Evolutionary conservation across 2,113 vertebrate species (phyloP).

Genomic region (Amia ocellicauda): DNA sequence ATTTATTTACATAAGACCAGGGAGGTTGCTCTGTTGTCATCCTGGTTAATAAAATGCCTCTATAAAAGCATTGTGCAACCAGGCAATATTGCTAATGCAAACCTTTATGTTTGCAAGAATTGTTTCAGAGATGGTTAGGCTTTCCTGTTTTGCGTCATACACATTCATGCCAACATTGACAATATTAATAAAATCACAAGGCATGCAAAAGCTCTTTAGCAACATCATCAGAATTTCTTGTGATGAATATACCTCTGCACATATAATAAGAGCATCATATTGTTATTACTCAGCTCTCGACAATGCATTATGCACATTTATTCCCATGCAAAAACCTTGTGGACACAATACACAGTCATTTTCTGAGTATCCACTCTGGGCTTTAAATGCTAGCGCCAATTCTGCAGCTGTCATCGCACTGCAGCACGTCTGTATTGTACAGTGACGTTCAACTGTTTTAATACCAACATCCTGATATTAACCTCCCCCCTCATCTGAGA

Average conservation of each 20-base stretch:
- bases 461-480: not conserved
- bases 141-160: conserved; percentile 27
- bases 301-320: no score
- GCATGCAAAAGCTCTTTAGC: conserved; percentile 31
- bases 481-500: not conserved
- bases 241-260: no score
- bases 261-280: not conserved
- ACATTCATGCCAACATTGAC: conserved; percentile 78
- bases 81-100: not conserved
- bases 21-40: not conserved
- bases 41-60: no score
- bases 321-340: no score
- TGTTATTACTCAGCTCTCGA: not conserved
- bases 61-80: not conserved
- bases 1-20: no score
- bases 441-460: not conserved
- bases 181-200: conserved; percentile 53
- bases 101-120: not conserved
- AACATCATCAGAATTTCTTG: conserved; percentile 21
- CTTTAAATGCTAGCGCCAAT: not conserved
- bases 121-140: not conserved
- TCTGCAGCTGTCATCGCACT: not conserved
- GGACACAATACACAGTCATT: no score
- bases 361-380: no score
- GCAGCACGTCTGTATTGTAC: not conserved